A percentile compares a stretch with the other conserved stretches of the same genome.
phyloP scores from a whole-genome alignment of 2,888 invertebrate species.

The Euphydryas editha region DNA sequence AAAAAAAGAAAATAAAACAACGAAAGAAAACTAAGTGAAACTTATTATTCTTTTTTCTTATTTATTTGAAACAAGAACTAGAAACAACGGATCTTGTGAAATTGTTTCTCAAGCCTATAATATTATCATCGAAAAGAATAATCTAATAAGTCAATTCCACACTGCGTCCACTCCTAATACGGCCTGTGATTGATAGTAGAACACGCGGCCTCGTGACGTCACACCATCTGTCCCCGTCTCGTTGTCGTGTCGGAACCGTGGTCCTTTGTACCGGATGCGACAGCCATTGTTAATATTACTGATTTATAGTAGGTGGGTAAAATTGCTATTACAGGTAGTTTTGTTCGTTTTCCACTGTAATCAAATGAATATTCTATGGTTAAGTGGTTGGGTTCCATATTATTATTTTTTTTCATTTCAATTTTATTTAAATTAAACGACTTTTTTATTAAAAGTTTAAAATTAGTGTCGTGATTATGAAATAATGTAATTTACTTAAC shows the following conservation, averaged over 20 bases:
- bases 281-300: slow-evolving; percentile 48
- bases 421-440: too few species aligned
- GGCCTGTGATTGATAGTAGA: slow-evolving; percentile 41
- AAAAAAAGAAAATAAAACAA: neutral
- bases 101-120: neutral
- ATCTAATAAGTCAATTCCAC: slow-evolving; percentile 39
- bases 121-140: slow-evolving; percentile 22
- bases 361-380: neutral
- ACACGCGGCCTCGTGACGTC: slow-evolving; percentile 40
- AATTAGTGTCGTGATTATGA: too few species aligned
- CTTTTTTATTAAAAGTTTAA: too few species aligned
- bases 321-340: slow-evolving; percentile 11
- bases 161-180: slow-evolving; percentile 40
- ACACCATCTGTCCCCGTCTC: slow-evolving; percentile 49
- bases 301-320: slow-evolving; percentile 45
- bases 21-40: neutral
- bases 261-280: slow-evolving; percentile 41
- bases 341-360: slow-evolving; percentile 8
- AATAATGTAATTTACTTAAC: too few species aligned
- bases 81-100: neutral
- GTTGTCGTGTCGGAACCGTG: slow-evolving; percentile 41
- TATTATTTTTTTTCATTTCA: too few species aligned
- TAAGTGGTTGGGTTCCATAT: neutral
- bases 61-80: neutral
- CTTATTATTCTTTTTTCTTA: neutral